A percentile compares a stretch with the other conserved stretches of the same genome.
phyloP scores from a whole-genome alignment of 2,113 vertebrate genomes.

The Dendrocopos noguchii region DNA sequence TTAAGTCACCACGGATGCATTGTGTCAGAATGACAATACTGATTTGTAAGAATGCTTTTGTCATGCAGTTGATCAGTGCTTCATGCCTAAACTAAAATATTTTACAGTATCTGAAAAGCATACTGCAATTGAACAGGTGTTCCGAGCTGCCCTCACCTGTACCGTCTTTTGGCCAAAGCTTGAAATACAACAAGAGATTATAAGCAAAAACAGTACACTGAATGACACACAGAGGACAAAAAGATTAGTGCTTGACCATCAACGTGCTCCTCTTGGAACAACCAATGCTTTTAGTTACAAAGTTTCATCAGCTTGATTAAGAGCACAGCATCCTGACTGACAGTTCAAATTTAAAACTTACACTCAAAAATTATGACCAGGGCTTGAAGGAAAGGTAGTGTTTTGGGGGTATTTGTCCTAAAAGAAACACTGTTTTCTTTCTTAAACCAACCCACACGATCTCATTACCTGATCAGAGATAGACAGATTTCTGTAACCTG shows the following conservation, averaged over 20 bases:
- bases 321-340: not conserved
- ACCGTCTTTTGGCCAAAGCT: not conserved
- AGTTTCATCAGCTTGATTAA: not conserved
- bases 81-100: conserved; percentile 8
- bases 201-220: not conserved
- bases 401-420: not conserved
- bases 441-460: not conserved
- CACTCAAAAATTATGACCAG: not conserved
- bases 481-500: not conserved
- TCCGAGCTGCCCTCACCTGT: not conserved
- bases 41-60: conserved; percentile 25
- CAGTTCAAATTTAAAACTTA: not conserved
- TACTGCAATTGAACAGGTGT: not conserved
- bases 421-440: not conserved
- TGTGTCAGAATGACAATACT: not conserved
- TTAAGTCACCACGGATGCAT: not conserved
- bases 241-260: not conserved
- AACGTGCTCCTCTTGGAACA: not conserved
- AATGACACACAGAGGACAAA: not conserved
- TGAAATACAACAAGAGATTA: conserved; percentile 2
- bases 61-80: not conserved
- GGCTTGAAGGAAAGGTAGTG: not conserved
- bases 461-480: not conserved
- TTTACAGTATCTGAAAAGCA: conserved; percentile 20
- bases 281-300: not conserved